phyloP scores from a whole-genome alignment of 2,888 invertebrate species.

The Lycia hirtaria region DNA sequence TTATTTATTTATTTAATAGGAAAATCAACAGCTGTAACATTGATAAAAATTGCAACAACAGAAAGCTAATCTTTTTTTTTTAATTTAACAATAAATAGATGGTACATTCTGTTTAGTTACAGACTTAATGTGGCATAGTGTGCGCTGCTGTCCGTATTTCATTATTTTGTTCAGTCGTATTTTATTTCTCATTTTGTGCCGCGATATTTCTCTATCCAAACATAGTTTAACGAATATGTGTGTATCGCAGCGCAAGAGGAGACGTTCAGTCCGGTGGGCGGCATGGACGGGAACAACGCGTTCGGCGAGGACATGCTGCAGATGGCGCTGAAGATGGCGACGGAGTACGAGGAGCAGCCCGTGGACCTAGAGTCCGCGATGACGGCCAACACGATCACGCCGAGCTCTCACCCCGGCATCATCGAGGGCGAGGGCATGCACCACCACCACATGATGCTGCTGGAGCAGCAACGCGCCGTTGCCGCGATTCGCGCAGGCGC shows the following conservation, averaged over 20 bases:
- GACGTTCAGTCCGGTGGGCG: conserved; percentile 87
- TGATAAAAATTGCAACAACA: too few species aligned
- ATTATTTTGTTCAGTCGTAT: too few species aligned
- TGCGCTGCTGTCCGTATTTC: too few species aligned
- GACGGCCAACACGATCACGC: conserved; percentile 92
- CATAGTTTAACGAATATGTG: too few species aligned
- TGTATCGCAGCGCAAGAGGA: conserved; percentile 66
- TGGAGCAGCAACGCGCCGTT: conserved; percentile 84
- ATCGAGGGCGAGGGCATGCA: conserved; percentile 84
- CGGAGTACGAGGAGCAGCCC: conserved; percentile 93
- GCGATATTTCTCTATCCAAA: too few species aligned
- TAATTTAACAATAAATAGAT: too few species aligned
- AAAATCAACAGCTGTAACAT: too few species aligned
- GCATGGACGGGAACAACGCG: conserved; percentile 85
- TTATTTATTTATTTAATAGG: too few species aligned
- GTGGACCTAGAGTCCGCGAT: conserved; percentile 94
- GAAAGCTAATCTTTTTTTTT: too few species aligned
- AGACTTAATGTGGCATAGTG: too few species aligned
- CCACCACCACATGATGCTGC: conserved; percentile 85
- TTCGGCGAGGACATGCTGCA: conserved; percentile 94
- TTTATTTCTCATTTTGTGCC: too few species aligned
- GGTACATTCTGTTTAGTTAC: too few species aligned
- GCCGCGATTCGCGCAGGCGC: conserved; percentile 69
- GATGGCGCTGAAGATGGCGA: conserved; percentile 94
- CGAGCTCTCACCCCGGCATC: conserved; percentile 86